These are phyloP conservation scores for Macropis europaea DNA, from an alignment of 2,888 invertebrate species.

Conservation along the genomic window DNA sequence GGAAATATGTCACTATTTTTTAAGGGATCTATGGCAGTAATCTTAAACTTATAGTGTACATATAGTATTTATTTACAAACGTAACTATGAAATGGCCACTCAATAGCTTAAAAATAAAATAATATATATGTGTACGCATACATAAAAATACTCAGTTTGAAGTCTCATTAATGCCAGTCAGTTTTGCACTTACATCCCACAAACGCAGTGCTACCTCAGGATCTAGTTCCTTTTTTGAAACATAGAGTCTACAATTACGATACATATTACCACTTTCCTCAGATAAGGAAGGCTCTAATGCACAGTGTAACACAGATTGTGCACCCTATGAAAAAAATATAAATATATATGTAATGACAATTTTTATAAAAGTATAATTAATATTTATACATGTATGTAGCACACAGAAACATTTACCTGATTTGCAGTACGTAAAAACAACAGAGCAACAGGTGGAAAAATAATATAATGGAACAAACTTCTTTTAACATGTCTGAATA, in stretches of 20 bases:
- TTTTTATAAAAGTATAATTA: neutral
- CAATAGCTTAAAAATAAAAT: conserved; percentile 29
- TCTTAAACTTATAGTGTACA: conserved; percentile 8
- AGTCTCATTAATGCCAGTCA: conserved; percentile 74
- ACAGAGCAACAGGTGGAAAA: conserved; percentile 85
- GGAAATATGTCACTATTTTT: conserved; percentile 36
- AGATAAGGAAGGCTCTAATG: conserved; percentile 83
- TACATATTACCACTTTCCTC: conserved; percentile 88
- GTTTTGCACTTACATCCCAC: conserved; percentile 86
- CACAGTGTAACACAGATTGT: conserved; percentile 89
- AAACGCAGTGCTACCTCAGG: conserved; percentile 84
- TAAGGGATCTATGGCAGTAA: conserved; percentile 18
- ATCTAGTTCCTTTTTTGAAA: conserved; percentile 83
- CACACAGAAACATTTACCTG: conserved; percentile 82
- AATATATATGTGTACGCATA: conserved; percentile 3
- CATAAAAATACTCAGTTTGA: conserved; percentile 38
- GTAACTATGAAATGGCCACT: conserved; percentile 48
- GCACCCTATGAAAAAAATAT: conserved; percentile 84
- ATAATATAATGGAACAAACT: conserved; percentile 88
- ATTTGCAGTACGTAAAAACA: conserved; percentile 87
- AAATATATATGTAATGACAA: neutral
- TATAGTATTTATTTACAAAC: conserved; percentile 46
- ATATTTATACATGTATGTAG: neutral
- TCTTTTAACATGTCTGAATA: conserved; percentile 84
- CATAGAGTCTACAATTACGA: conserved; percentile 86